Base-by-base conservation (phyloP, 2,797 vertebrate species). In the Knipowitschia caucasica region DNA sequence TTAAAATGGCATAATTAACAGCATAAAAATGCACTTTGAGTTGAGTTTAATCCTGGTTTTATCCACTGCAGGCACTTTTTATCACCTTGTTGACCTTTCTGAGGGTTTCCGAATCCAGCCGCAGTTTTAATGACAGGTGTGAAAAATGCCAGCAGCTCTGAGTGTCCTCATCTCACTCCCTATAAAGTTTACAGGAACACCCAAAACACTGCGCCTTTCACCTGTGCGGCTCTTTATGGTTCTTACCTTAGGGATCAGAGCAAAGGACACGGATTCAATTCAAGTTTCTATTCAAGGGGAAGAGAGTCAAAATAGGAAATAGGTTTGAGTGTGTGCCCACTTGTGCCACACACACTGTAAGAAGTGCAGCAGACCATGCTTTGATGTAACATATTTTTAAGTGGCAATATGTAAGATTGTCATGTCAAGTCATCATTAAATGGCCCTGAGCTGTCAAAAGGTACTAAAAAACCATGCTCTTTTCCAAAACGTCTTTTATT, bases 151-250 rank as follows among this genome's bases (percentile, higher is more conserved):
- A 21, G 29, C 21, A 33, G 5, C 9, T 17, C 7, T 40, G 17
- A 44, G 26, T 34, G 24, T 31, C 11, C 9, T n/a, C 8, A n/a
- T 5, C 24, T 39, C 12, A 36, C 7, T 40, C 47, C 34, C 39
- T 15, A 43, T 11, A 59, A 50, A 35, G 31, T 38, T 44, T 38
- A 36, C 33, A 15, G 15, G 7, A 23, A 7, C 7, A 25, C 9
- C 33, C 18, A 7, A 18, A 35, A 12, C 27, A 64, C 30, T 29
- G 27, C 27, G 25, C 45, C 42, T 17, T 18, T 47, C 45, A 47
- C 45, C 45, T 47, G 26, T 29, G 10, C 44, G 30, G 25, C 25
- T 9, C 44, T 46, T 9, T 21, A 31, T 36, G 26, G 9, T 21
- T 12, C 24, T 12, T 12, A 33, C 20, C 4, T 3, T 5, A 23